Conservation (phyloP, 2,888 invertebrate genomes). For the Phaonia tiefii region DNA sequence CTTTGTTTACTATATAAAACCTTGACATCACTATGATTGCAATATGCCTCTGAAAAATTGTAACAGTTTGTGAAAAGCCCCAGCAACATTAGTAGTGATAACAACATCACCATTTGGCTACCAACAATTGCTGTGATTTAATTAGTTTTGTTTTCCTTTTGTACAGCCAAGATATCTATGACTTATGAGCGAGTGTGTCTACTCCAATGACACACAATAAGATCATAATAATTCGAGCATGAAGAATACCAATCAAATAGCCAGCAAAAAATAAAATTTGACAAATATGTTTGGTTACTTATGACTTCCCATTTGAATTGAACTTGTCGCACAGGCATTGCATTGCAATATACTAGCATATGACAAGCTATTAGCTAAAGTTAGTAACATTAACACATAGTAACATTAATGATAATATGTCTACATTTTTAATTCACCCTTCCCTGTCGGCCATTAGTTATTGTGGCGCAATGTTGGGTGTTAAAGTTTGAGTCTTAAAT, state of each 20-base stretch:
- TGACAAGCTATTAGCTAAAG: too few relatives aligned
- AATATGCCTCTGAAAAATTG: slow-evolving; percentile 45
- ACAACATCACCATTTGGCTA: slow-evolving; percentile 2
- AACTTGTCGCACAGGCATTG: too few relatives aligned
- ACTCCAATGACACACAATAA: slow-evolving; percentile 1
- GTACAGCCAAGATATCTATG: not conserved
- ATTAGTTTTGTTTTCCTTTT: slow-evolving; percentile 31
- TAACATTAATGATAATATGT: too few relatives aligned
- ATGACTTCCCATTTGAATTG: too few relatives aligned
- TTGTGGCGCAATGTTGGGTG: too few relatives aligned
- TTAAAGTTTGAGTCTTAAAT: slow-evolving; percentile 3
- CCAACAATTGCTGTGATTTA: slow-evolving; percentile 43
- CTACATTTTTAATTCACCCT: too few relatives aligned
- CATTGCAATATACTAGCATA: too few relatives aligned
- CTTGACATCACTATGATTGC: slow-evolving; percentile 64
- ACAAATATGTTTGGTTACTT: slow-evolving; percentile 2
- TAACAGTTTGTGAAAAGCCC: slow-evolving; percentile 9
- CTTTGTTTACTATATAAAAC: slow-evolving; percentile 45
- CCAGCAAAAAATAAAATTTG: not conserved
- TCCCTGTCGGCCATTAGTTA: too few relatives aligned
- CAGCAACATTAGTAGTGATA: slow-evolving; percentile 24
- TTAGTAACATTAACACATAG: too few relatives aligned
- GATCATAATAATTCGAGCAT: not conserved
- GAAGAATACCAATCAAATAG: not conserved
- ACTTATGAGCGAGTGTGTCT: not conserved